Conservation (phyloP, 1,140 invertebrate genomes). For the Diorhabda carinulata region DNA sequence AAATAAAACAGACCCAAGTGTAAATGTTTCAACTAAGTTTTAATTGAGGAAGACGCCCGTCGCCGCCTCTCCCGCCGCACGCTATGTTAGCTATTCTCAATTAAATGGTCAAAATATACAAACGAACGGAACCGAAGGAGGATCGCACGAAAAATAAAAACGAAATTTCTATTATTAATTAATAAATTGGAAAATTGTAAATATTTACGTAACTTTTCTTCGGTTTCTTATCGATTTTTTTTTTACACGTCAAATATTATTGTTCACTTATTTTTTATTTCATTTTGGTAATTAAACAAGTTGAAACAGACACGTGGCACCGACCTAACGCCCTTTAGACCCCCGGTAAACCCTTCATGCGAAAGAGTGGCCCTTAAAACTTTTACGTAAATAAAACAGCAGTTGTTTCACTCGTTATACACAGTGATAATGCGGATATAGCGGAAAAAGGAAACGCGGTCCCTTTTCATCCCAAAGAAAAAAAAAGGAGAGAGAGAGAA, state of each 20-base stretch:
- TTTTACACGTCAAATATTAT: too few species aligned
- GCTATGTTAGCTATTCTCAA: constrained; percentile 3
- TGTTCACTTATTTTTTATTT: too few species aligned
- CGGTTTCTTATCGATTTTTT: too few species aligned
- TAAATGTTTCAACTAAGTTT: constrained; percentile 18
- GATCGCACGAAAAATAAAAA: neutral
- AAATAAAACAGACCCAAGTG: constrained; percentile 11
- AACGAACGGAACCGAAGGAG: neutral
- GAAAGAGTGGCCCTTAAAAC: constrained; percentile 13
- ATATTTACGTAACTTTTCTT: too few species aligned
- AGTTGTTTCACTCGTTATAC: constrained; percentile 27
- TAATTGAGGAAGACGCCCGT: constrained; percentile 14
- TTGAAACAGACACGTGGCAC: neutral
- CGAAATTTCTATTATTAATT: too few species aligned
- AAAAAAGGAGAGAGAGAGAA: neutral
- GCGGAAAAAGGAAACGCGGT: constrained; percentile 17
- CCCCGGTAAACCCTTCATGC: constrained; percentile 7
- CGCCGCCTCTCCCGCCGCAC: neutral
- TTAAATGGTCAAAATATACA: constrained; percentile 9
- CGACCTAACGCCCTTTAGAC: neutral
- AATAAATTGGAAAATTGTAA: too few species aligned
- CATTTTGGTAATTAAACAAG: too few species aligned
- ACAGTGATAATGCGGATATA: constrained; percentile 20
- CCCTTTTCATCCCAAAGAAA: constrained; percentile 16
- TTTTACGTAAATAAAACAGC: constrained; percentile 30